phyloP scores from a whole-genome alignment of 1,140 invertebrate genomes.

The Aphelinus certus region DNA sequence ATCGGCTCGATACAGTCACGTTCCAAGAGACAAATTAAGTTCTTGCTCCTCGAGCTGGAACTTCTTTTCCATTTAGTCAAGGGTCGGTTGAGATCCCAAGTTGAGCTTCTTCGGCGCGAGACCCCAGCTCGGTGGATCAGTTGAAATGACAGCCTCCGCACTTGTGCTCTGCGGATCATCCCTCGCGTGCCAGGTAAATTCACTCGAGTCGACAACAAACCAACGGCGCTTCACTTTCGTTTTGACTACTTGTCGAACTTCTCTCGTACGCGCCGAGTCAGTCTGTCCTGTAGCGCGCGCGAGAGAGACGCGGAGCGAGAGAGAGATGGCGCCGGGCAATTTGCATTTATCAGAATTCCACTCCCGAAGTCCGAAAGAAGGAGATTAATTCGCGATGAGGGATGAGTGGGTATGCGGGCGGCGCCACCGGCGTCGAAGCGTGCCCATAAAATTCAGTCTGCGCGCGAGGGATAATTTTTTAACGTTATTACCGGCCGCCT shows the following conservation, averaged over 20 bases:
- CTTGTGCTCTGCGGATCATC: conserved; percentile 46
- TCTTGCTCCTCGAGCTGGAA: conserved; percentile 51
- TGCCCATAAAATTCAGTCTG: conserved; percentile 60
- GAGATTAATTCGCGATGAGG: conserved; percentile 33
- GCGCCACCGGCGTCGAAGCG: conserved; percentile 54
- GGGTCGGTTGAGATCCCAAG: no score
- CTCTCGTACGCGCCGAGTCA: neutral
- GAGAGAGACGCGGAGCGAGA: no score
- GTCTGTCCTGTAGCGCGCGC: neutral
- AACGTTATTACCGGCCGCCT: conserved; percentile 59
- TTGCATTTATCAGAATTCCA: conserved; percentile 36
- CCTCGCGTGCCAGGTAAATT: conserved; percentile 14
- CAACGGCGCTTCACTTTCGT: neutral
- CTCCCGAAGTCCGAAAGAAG: conserved; percentile 18
- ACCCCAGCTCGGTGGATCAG: conserved; percentile 40
- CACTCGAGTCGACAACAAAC: conserved; percentile 14
- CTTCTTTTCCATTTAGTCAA: no score
- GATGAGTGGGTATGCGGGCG: neutral
- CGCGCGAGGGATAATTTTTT: conserved; percentile 62
- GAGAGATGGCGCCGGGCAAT: neutral
- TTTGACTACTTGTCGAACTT: neutral
- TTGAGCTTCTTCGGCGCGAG: no score
- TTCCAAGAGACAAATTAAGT: conserved; percentile 62
- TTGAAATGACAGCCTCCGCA: conserved; percentile 40
- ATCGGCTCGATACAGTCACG: conserved; percentile 55